phyloP scores from a whole-genome alignment of 2,888 invertebrate species.

The Lithophane socia region DNA sequence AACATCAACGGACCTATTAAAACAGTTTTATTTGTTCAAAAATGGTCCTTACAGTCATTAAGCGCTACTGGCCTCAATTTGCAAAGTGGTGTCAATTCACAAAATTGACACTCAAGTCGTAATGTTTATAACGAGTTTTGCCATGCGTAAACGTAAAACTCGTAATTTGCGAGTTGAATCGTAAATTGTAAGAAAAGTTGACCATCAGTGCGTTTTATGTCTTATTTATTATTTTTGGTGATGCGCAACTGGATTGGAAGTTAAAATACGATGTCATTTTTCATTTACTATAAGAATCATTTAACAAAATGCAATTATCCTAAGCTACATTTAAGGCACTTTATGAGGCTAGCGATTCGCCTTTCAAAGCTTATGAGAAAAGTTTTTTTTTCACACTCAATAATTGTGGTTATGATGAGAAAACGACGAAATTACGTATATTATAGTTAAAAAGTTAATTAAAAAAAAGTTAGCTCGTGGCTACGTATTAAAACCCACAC shows the following conservation, averaged over 20 bases:
- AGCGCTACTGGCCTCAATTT: slow-evolving; percentile 56
- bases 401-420: too few species aligned
- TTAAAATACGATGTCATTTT: not conserved
- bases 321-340: not conserved
- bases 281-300: not conserved
- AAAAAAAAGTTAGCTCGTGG: too few species aligned
- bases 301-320: not conserved
- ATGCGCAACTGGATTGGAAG: slow-evolving; percentile 2
- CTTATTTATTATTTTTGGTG: slow-evolving; percentile 58
- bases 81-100: slow-evolving; percentile 68
- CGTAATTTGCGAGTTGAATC: slow-evolving; percentile 61
- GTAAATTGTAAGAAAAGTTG: slow-evolving; percentile 64
- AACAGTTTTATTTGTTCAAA: slow-evolving; percentile 57
- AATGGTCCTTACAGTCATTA: slow-evolving; percentile 53
- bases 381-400: too few species aligned
- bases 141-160: slow-evolving; percentile 63
- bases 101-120: slow-evolving; percentile 71
- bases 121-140: slow-evolving; percentile 62
- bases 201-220: slow-evolving; percentile 61
- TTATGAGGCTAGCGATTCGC: not conserved
- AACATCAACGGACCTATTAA: slow-evolving; percentile 40
- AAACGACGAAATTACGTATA: not conserved
- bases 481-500: too few species aligned
- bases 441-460: too few species aligned
- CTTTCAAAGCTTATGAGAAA: not conserved